Conservation (phyloP, 2,888 invertebrate genomes). For the Caenorhabditis drosophilae region DNA sequence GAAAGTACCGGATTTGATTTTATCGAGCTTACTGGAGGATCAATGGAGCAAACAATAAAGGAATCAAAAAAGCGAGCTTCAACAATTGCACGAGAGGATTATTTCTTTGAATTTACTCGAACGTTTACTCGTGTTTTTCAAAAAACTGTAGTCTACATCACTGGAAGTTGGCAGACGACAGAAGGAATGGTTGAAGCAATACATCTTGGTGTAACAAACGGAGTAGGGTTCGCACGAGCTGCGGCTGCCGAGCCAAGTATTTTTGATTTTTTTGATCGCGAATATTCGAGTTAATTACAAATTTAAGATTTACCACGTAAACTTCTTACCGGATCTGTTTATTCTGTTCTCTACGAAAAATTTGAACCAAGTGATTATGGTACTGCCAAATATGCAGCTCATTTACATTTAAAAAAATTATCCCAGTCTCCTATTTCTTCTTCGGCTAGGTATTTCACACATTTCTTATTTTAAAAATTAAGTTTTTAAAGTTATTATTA, state of each 20-base stretch:
- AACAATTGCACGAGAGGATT: slow-evolving; percentile 28
- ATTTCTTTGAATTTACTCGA: slow-evolving; percentile 26
- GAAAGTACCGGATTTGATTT: slow-evolving; percentile 26
- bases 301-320: slow-evolving; percentile 24
- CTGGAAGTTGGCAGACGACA: slow-evolving; percentile 58
- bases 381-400: slow-evolving; percentile 28
- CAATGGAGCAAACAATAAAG: slow-evolving; percentile 26
- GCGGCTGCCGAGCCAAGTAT: slow-evolving; percentile 53
- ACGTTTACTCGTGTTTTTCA: slow-evolving; percentile 11
- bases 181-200: slow-evolving; percentile 51
- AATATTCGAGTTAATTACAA: not conserved
- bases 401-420: slow-evolving; percentile 28
- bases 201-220: slow-evolving; percentile 42
- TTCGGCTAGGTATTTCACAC: no score
- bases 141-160: slow-evolving; percentile 42
- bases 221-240: slow-evolving; percentile 51
- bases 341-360: slow-evolving; percentile 17
- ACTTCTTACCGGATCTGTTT: slow-evolving; percentile 16
- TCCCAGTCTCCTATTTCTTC: slow-evolving; percentile 17
- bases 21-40: slow-evolving; percentile 29
- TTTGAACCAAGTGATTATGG: slow-evolving; percentile 27
- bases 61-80: slow-evolving; percentile 21
- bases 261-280: not conserved
- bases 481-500: slow-evolving; percentile 14
- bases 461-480: no score